A percentile compares a stretch with the other conserved stretches of the same genome.
phyloP scores from a whole-genome alignment of 1,140 invertebrate species.

The Zaprionus capensis region DNA sequence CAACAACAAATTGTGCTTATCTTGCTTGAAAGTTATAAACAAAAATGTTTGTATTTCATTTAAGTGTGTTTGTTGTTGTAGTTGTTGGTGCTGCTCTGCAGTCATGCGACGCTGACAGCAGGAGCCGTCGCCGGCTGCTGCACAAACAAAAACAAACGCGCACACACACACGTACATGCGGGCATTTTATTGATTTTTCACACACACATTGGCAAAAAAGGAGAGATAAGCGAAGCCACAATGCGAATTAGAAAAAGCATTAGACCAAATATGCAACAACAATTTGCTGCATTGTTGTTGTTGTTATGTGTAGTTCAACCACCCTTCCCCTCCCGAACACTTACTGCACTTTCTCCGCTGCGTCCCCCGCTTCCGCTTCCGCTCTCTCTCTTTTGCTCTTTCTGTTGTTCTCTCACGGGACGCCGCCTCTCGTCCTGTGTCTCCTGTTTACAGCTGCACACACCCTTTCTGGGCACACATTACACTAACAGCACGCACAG shows the following conservation, averaged over 20 bases:
- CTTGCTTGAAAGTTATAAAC: conserved; percentile 16
- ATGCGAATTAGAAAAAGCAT: conserved; percentile 30
- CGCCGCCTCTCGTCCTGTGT: conserved; percentile 16
- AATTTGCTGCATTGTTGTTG: conserved; percentile 1
- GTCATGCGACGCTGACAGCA: conserved; percentile 29
- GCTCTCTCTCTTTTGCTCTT: neutral
- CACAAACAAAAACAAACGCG: conserved; percentile 49
- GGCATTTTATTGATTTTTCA: conserved; percentile 74
- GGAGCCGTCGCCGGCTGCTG: conserved; percentile 60
- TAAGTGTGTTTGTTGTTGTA: conserved; percentile 2
- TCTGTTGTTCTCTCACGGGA: conserved; percentile 11
- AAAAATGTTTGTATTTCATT: neutral
- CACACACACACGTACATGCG: conserved; percentile 26
- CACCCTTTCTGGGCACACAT: conserved; percentile 47
- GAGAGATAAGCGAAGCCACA: conserved; percentile 29
- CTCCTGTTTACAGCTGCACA: conserved; percentile 53
- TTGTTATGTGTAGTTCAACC: neutral
- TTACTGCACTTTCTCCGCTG: conserved; percentile 19
- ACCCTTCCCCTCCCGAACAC: conserved; percentile 12
- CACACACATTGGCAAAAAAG: conserved; percentile 47
- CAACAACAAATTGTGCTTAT: conserved; percentile 8
- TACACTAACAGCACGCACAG: conserved; percentile 16
- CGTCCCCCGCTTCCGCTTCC: neutral
- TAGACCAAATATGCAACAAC: conserved; percentile 11
- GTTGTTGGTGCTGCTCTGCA: conserved; percentile 7